phyloP scores from a whole-genome alignment of 2,797 vertebrate species.

The Platalea minor region DNA sequence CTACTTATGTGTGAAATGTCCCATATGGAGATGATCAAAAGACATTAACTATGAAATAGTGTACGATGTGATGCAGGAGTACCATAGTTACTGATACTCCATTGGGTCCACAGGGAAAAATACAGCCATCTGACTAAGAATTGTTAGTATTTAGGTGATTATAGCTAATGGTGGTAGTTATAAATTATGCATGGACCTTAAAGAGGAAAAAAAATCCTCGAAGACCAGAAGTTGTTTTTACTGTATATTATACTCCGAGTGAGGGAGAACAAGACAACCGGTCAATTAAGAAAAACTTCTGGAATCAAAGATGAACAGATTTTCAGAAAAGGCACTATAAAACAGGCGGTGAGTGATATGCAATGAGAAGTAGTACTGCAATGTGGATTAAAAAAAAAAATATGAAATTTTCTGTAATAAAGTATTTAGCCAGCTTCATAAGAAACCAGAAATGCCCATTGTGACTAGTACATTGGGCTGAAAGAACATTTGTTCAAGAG shows the following conservation, averaged over 20 bases:
- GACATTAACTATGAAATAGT: not conserved
- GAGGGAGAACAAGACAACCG: not conserved
- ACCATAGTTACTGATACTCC: not conserved
- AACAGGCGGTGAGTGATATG: not conserved
- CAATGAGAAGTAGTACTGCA: not conserved
- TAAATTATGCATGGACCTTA: not conserved
- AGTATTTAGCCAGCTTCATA: not conserved
- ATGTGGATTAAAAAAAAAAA: not conserved
- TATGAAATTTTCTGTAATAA: not conserved
- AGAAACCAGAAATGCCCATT: not conserved
- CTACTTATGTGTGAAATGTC: not conserved
- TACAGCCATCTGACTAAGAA: not conserved
- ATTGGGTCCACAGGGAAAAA: not conserved
- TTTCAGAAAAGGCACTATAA: not conserved
- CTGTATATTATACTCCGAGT: not conserved
- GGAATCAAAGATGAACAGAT: not conserved
- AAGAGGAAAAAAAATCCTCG: not conserved
- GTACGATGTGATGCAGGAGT: not conserved
- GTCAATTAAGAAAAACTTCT: not conserved
- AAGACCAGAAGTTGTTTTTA: not conserved
- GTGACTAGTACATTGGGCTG: not conserved
- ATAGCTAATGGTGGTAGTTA: not conserved
- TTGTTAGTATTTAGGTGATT: not conserved
- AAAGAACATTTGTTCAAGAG: not conserved
- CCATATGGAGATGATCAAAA: not conserved